Evolutionary conservation across 2,888 invertebrate genomes (phyloP).

Genomic region (Diplazon laetatorius): DNA sequence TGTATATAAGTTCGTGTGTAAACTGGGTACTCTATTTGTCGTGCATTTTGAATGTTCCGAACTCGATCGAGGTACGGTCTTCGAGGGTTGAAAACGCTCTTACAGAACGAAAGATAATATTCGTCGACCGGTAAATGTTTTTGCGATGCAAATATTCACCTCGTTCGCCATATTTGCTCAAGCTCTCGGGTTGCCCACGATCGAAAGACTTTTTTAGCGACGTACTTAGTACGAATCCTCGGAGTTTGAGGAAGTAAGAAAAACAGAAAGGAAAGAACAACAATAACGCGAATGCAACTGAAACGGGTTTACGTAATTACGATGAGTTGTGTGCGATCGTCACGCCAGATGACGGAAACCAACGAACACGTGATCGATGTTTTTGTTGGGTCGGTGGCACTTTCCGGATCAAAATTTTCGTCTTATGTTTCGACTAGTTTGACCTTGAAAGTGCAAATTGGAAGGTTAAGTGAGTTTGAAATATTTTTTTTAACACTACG

Average conservation of each 20-base stretch:
- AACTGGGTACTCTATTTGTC: background rate
- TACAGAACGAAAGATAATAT: constrained; percentile 13
- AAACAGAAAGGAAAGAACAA: too few relatives aligned
- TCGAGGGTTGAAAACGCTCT: constrained; percentile 33
- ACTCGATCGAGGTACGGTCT: constrained; percentile 14
- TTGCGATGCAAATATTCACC: background rate
- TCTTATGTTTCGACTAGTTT: too few relatives aligned
- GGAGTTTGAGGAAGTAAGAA: background rate
- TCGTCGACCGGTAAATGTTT: background rate
- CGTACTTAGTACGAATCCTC: too few relatives aligned
- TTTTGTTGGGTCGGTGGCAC: too few relatives aligned
- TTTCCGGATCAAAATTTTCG: too few relatives aligned
- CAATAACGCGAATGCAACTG: background rate
- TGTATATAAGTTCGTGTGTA: too few relatives aligned
- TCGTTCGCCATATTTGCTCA: background rate
- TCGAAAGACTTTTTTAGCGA: background rate
- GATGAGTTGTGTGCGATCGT: background rate
- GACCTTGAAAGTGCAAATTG: too few relatives aligned
- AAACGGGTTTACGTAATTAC: background rate
- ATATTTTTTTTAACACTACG: too few relatives aligned
- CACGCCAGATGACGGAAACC: background rate
- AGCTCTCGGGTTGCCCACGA: background rate
- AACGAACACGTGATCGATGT: too few relatives aligned
- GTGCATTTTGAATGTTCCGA: background rate
- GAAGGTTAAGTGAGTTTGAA: too few relatives aligned